Percentiles rank a stretch among this genome's conserved stretches.
phyloP scores from a whole-genome alignment of 1,140 invertebrate species.

The Zaprionus capensis region DNA sequence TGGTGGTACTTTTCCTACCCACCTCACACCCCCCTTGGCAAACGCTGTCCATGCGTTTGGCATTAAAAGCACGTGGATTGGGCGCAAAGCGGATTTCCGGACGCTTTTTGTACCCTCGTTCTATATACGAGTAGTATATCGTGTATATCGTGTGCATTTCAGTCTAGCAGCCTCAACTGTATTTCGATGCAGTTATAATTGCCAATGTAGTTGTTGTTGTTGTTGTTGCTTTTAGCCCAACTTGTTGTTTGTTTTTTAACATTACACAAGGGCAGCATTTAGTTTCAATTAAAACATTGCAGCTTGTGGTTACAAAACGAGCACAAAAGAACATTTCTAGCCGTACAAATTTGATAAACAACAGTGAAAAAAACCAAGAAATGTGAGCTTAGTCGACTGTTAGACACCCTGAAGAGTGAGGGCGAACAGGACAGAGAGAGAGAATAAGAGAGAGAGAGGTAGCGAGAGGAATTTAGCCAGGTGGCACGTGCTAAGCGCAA shows the following conservation, averaged over 20 bases:
- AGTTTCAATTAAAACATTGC: slow-evolving; percentile 80
- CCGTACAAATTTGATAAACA: slow-evolving; percentile 38
- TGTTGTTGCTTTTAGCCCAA: slow-evolving; percentile 13
- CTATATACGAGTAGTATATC: neutral
- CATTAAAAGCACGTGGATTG: slow-evolving; percentile 64
- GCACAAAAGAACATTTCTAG: slow-evolving; percentile 44
- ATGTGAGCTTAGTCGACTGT: neutral
- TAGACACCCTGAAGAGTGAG: neutral
- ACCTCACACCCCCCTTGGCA: neutral
- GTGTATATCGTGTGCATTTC: slow-evolving; percentile 32
- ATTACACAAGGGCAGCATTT: slow-evolving; percentile 74
- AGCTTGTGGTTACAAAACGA: slow-evolving; percentile 64
- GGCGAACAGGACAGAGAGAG: neutral
- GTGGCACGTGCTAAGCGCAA: neutral
- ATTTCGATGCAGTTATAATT: slow-evolving; percentile 47
- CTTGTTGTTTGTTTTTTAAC: slow-evolving; percentile 69
- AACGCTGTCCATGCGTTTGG: slow-evolving; percentile 46
- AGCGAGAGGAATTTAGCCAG: neutral
- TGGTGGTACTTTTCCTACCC: too few species aligned
- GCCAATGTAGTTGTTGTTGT: slow-evolving; percentile 44
- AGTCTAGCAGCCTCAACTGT: slow-evolving; percentile 19
- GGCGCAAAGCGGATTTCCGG: slow-evolving; percentile 66
- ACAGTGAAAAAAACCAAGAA: slow-evolving; percentile 8
- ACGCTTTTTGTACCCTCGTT: slow-evolving; percentile 30
- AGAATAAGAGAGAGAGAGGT: too few species aligned